phyloP scores from a whole-genome alignment of 1,140 invertebrate genomes.

The Proales similis region DNA sequence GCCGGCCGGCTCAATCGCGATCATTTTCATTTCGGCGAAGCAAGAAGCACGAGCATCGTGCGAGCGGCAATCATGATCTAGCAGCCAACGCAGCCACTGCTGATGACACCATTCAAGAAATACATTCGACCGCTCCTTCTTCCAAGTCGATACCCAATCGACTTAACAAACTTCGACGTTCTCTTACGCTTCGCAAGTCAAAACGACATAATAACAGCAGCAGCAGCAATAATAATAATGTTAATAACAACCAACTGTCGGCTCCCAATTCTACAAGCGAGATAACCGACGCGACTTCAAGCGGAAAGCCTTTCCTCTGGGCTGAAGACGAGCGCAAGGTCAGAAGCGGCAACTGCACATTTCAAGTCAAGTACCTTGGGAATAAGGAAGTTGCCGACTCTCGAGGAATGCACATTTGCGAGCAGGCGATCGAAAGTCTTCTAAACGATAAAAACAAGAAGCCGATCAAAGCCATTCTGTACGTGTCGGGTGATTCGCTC shows the following conservation, averaged over 20 bases:
- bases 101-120: too few species aligned
- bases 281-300: too few species aligned
- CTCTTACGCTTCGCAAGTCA: slow-evolving; percentile 51
- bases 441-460: slow-evolving; percentile 50
- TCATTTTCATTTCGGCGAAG: too few species aligned
- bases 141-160: slow-evolving; percentile 3
- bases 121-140: too few species aligned
- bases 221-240: not conserved
- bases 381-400: slow-evolving; percentile 98
- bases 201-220: not conserved
- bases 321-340: slow-evolving; percentile 94
- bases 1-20: too few species aligned
- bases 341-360: slow-evolving; percentile 84
- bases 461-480: slow-evolving; percentile 61
- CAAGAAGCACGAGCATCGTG: too few species aligned
- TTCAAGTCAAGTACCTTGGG: slow-evolving; percentile 96
- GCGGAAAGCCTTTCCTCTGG: slow-evolving; percentile 95
- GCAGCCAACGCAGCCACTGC: too few species aligned
- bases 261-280: too few species aligned
- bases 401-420: slow-evolving; percentile 97
- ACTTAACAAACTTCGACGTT: slow-evolving; percentile 46
- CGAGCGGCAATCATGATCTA: too few species aligned
- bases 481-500: slow-evolving; percentile 92
- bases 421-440: slow-evolving; percentile 83
- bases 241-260: too few species aligned